Evolutionary conservation across 2,888 invertebrate genomes (phyloP), one percentile per base, ranked within the genome.

Genomic region (Mechanitis mazaeus): DNA sequence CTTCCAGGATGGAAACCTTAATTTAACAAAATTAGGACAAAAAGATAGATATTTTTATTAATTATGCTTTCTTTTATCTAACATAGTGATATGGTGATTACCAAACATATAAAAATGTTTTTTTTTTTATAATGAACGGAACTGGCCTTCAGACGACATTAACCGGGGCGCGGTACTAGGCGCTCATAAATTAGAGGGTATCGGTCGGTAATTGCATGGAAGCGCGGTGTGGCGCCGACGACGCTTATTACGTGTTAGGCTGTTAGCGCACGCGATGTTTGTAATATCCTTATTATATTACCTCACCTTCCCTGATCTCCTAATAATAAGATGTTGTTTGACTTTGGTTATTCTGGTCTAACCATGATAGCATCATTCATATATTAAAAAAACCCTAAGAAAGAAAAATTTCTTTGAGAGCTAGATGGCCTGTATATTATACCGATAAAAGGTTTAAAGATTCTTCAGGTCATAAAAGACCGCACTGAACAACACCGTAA

Each of bases 111-210:
- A 20, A 20, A 20, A 20, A 20, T 20, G 7, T 31, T 42, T 58
- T 55, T 38, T 55, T 38, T 58, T 33, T 38, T 12, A 20, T 55
- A 54, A 67, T 64, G 60, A 45, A 59, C 20, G 20, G 59, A 42
- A 42, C 42, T 65, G 57, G 38, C 60, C 64, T 64, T 67, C 67
- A 9, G 68, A 69, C 69, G 70, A 66, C 70, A 68, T 65, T 66
- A 59, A 74, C 75, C 73, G 73, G 67, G 66, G 73, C 78, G 75
- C 75, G 72, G 75, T 77, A 81, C 82, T 78, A 83, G 80, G 81
- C 75, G 71, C 73, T 71, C 81, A 85, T 85, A 84, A 85, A 84
- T 85, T 79, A 83, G 78, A 74, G 75, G 76, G 69, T 68, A 68
- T 71, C 70, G 67, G 64, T 68, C 70, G 68, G 72, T 75, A 73